Conservation (phyloP, 2,797 vertebrate genomes). For the Melanotaenia boesemani region DNA sequence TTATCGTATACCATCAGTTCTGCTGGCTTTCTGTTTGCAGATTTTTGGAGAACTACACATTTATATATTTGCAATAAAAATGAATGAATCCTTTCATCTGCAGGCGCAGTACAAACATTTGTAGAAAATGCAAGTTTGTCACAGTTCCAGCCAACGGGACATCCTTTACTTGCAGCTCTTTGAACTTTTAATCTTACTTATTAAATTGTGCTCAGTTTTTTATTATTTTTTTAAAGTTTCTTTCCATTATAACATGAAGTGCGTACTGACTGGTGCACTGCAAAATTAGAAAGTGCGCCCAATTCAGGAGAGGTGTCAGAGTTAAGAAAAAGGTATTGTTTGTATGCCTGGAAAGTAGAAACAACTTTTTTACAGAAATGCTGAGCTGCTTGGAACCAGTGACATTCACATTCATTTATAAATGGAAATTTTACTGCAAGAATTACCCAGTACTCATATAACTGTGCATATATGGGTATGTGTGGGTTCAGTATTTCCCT, state of each 20-base stretch:
- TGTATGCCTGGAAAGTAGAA: background rate
- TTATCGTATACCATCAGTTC: too few relatives aligned
- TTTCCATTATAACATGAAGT: background rate
- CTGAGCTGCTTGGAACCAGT: too few relatives aligned
- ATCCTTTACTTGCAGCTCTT: background rate
- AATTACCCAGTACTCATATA: too few relatives aligned
- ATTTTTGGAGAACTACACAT: too few relatives aligned
- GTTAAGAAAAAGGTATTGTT: background rate
- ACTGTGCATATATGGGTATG: background rate
- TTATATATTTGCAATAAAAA: too few relatives aligned
- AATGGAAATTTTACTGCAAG: too few relatives aligned
- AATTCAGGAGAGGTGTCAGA: background rate
- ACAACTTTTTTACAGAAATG: background rate
- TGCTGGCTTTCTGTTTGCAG: too few relatives aligned
- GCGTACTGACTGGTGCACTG: background rate
- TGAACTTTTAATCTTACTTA: background rate
- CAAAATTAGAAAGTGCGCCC: background rate
- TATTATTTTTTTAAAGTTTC: too few relatives aligned
- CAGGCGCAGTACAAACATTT: background rate
- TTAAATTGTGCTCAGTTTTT: too few relatives aligned
- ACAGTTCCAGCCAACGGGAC: background rate
- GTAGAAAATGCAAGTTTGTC: background rate
- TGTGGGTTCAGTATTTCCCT: background rate
- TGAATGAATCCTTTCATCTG: too few relatives aligned
- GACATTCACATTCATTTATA: too few relatives aligned